phyloP scores from a whole-genome alignment of 2,888 invertebrate genomes.

The Parascotia fuliginaria region DNA sequence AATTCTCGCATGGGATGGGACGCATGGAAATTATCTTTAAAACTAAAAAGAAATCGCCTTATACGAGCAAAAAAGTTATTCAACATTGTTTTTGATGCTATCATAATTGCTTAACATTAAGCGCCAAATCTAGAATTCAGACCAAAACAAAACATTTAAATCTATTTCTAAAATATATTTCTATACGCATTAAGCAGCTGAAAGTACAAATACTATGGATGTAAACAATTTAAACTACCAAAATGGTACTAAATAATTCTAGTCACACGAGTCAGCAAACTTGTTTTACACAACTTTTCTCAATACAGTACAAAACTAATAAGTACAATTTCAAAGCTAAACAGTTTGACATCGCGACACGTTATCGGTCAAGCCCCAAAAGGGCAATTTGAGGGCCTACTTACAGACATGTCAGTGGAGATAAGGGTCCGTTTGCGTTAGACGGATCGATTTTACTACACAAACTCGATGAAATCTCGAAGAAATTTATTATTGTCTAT shows the following conservation, averaged over 20 bases:
- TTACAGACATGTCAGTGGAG: conserved; percentile 66
- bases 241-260: no score
- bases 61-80: no score
- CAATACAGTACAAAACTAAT: conserved; percentile 14
- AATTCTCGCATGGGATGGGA: no score
- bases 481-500: conserved; percentile 16
- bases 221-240: neutral
- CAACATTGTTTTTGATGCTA: no score
- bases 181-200: no score
- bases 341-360: conserved; percentile 41
- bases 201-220: no score
- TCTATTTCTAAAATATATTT: no score
- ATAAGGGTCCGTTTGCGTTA: conserved; percentile 64
- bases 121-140: no score
- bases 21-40: no score
- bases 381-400: conserved; percentile 63
- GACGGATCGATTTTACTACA: conserved; percentile 52
- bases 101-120: no score
- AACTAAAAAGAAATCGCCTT: no score
- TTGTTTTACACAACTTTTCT: neutral
- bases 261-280: neutral
- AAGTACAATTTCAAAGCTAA: conserved; percentile 23
- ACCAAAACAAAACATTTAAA: no score
- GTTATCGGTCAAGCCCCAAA: conserved; percentile 61
- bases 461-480: conserved; percentile 33